Conservation (phyloP, 1,140 invertebrate species). For the Sinella curviseta region DNA sequence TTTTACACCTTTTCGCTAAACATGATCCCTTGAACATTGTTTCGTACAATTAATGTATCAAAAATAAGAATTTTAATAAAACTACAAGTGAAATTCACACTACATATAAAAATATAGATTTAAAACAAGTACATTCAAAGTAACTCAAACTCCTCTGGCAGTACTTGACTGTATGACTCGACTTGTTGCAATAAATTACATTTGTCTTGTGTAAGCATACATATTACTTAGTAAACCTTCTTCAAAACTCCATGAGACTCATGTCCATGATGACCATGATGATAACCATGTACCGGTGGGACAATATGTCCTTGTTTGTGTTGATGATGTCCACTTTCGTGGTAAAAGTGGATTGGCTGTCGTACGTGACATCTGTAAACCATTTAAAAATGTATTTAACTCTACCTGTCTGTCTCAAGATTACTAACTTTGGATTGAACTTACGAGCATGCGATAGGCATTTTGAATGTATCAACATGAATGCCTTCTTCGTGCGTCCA, state of each 20-base stretch:
- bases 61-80: not conserved
- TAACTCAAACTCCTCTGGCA: too few species aligned
- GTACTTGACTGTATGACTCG: too few species aligned
- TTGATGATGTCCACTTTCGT: constrained; percentile 27
- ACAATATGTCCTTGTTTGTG: not conserved
- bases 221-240: not conserved
- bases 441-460: constrained; percentile 50
- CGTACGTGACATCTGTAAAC: constrained; percentile 37
- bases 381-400: not conserved
- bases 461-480: constrained; percentile 51
- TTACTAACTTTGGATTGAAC: not conserved
- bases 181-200: not conserved
- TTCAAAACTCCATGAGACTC: not conserved
- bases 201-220: not conserved
- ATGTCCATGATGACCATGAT: constrained; percentile 22
- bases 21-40: too few species aligned
- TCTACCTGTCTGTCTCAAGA: not conserved
- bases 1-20: not conserved
- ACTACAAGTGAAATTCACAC: too few species aligned
- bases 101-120: too few species aligned
- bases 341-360: constrained; percentile 38
- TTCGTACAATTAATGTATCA: not conserved
- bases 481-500: constrained; percentile 50
- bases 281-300: constrained; percentile 9
- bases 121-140: too few species aligned